phyloP scores from a whole-genome alignment of 2,888 invertebrate species.

The Yponomeuta plumbellus region DNA sequence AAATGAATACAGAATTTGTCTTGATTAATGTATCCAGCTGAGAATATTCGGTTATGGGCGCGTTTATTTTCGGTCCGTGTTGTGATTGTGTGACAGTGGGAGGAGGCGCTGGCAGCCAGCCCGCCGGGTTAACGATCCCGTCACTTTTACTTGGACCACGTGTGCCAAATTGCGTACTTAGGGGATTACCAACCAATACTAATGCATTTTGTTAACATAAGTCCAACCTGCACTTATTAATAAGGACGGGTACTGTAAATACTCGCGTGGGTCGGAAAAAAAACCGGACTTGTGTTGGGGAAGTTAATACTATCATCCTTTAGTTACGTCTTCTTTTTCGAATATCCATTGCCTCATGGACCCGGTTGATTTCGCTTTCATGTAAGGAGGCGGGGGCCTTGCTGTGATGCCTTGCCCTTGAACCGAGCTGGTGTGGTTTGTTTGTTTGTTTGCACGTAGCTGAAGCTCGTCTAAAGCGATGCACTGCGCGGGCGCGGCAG shows the following conservation, averaged over 20 bases:
- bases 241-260: no score
- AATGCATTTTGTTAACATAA: no score
- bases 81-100: neutral
- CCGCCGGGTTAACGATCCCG: conserved; percentile 13
- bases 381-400: neutral
- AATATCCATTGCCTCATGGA: neutral
- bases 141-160: conserved; percentile 9
- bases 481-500: neutral
- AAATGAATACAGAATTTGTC: neutral
- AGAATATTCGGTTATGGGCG: neutral
- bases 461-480: neutral
- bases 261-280: neutral
- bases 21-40: neutral
- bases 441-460: neutral
- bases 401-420: conserved; percentile 12
- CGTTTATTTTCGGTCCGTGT: neutral
- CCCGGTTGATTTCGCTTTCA: neutral
- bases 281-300: neutral
- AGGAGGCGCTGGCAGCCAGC: neutral
- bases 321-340: neutral
- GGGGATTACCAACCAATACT: no score
- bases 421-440: neutral
- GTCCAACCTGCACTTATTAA: no score
- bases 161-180: conserved; percentile 9
- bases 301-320: neutral